phyloP scores from a whole-genome alignment of 2,113 vertebrate genomes.

The Chaetorhynchus papuensis region DNA sequence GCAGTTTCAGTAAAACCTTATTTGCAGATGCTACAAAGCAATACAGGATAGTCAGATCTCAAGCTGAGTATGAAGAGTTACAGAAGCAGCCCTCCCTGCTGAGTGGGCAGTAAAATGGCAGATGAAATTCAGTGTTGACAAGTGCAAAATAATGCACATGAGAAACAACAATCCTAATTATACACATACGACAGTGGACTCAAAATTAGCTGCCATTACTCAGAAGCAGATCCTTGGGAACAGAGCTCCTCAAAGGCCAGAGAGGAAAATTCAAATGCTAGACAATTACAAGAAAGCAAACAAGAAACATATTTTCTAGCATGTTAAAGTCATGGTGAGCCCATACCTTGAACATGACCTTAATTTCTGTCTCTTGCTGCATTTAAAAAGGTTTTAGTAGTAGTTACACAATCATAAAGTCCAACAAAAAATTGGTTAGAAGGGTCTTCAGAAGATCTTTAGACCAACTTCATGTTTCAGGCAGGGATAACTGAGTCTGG shows the following conservation, averaged over 20 bases:
- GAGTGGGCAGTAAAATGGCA: slow-evolving; percentile 28
- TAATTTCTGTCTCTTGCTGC: not conserved
- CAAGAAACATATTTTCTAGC: not conserved
- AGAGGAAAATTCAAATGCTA: not conserved
- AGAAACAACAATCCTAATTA: not conserved
- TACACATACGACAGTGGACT: not conserved
- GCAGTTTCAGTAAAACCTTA: slow-evolving; percentile 7
- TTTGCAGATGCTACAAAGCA: not conserved
- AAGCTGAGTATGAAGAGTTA: not conserved
- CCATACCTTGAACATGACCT: not conserved
- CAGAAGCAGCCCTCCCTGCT: not conserved
- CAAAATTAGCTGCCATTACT: not conserved
- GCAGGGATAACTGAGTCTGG: not conserved
- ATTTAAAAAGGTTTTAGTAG: not conserved
- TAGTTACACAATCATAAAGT: not conserved
- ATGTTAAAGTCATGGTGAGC: not conserved
- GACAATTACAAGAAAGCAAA: not conserved
- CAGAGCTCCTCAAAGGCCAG: not conserved
- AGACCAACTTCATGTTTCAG: not conserved
- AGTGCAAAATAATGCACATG: slow-evolving; percentile 1
- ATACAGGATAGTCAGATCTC: not conserved
- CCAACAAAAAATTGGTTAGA: not conserved
- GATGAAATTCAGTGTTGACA: slow-evolving; percentile 27
- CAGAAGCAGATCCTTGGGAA: not conserved
- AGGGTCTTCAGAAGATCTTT: not conserved